These are phyloP conservation scores for Antrozous pallidus DNA, from an alignment of 2,797 vertebrate genomes.

Conservation along the genomic window DNA sequence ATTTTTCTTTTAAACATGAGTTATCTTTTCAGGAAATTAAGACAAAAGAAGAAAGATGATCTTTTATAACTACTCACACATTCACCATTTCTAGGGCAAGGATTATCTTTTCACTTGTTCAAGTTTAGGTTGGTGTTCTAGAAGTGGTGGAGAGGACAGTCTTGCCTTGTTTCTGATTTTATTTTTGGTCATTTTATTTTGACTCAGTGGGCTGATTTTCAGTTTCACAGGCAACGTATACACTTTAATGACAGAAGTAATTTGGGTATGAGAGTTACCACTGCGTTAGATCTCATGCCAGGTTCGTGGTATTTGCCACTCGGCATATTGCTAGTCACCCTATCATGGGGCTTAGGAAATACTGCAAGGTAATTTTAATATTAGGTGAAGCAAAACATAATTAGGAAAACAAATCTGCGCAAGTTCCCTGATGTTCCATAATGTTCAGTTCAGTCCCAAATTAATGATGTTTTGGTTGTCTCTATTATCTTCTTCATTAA, in stretches of 20 bases:
- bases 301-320: not conserved
- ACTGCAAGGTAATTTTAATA: constrained; percentile 43
- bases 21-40: not conserved
- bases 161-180: not conserved
- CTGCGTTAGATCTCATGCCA: not conserved
- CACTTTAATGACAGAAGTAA: not conserved
- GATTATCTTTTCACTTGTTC: not conserved
- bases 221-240: not conserved
- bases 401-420: constrained; percentile 42
- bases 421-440: not conserved
- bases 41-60: not conserved
- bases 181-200: constrained; percentile 29
- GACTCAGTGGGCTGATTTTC: not conserved
- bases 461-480: constrained; percentile 32
- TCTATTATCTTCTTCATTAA: constrained; percentile 26
- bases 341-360: not conserved
- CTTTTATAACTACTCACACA: not conserved
- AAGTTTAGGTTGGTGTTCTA: not conserved
- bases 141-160: not conserved
- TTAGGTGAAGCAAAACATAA: constrained; percentile 41
- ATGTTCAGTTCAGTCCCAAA: not conserved
- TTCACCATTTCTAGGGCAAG: not conserved
- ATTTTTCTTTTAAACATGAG: not conserved
- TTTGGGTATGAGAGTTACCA: not conserved
- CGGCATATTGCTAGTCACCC: not conserved